phyloP scores from a whole-genome alignment of 1,140 invertebrate species.

The Atta texana region DNA sequence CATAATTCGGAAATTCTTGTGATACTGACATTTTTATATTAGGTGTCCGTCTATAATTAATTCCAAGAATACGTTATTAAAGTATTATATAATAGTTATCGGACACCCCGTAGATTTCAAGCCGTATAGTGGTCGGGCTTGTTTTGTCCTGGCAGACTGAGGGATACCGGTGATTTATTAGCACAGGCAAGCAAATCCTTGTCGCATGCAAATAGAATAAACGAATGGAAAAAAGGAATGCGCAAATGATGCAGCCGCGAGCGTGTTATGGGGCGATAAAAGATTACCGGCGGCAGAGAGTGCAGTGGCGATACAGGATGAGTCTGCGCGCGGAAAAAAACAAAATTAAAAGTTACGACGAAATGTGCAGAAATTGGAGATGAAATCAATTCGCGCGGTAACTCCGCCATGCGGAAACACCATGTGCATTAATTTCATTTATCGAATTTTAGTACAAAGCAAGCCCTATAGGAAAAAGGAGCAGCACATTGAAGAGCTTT shows the following conservation, averaged over 20 bases:
- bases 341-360: constrained; percentile 50
- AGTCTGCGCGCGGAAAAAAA: constrained; percentile 40
- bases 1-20: background rate
- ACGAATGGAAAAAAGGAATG: constrained; percentile 54
- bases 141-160: constrained; percentile 54
- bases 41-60: constrained; percentile 4
- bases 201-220: constrained; percentile 61
- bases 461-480: background rate
- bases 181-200: constrained; percentile 62
- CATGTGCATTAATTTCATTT: constrained; percentile 54
- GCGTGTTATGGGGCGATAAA: constrained; percentile 62
- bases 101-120: constrained; percentile 26
- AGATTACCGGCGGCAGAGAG: constrained; percentile 42
- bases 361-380: constrained; percentile 53
- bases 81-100: background rate
- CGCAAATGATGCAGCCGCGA: constrained; percentile 58
- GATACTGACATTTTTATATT: background rate
- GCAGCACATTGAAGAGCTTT: constrained; percentile 6
- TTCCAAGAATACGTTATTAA: background rate
- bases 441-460: constrained; percentile 49
- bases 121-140: constrained; percentile 8
- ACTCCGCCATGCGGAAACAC: constrained; percentile 27
- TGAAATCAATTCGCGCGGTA: constrained; percentile 58
- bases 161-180: constrained; percentile 62
- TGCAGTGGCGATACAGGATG: constrained; percentile 21